These are phyloP conservation scores for Papilio machaon DNA, from an alignment of 1,140 invertebrate species.

Conservation along the genomic window DNA sequence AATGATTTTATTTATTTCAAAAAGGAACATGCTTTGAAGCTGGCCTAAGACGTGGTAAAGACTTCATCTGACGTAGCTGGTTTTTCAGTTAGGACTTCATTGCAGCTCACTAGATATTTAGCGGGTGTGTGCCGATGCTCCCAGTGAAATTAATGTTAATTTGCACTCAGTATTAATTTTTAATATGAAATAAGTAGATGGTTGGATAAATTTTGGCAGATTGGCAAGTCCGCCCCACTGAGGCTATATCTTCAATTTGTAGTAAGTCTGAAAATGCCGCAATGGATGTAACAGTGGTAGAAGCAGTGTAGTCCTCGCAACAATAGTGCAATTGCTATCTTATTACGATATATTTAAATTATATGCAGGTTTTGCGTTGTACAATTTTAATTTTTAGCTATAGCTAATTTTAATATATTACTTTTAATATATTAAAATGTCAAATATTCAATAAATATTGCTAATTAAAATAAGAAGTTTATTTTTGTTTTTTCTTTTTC, in stretches of 20 bases:
- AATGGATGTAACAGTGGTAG: conserved; percentile 69
- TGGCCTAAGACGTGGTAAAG: conserved; percentile 72
- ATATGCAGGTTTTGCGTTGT: conserved; percentile 79
- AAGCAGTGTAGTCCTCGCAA: conserved; percentile 79
- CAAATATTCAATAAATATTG: conserved; percentile 80
- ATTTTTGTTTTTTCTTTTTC: conserved; percentile 75
- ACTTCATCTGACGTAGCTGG: conserved; percentile 57
- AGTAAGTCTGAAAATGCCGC: conserved; percentile 60
- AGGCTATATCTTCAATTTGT: conserved; percentile 67
- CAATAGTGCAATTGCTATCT: conserved; percentile 80
- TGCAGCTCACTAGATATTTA: conserved; percentile 54
- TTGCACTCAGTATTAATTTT: conserved; percentile 77
- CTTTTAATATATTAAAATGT: conserved; percentile 67
- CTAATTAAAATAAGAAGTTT: conserved; percentile 76
- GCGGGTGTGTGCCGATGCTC: conserved; percentile 51
- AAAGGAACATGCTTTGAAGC: conserved; percentile 55
- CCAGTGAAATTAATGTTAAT: conserved; percentile 77
- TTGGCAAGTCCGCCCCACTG: conserved; percentile 67
- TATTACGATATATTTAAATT: conserved; percentile 72
- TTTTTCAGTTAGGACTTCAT: conserved; percentile 62
- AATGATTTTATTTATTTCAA: conserved; percentile 49
- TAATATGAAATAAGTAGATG: conserved; percentile 63
- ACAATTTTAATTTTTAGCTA: conserved; percentile 81
- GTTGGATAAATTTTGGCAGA: conserved; percentile 68
- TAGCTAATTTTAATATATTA: conserved; percentile 4